phyloP scores from a whole-genome alignment of 2,797 vertebrate genomes.

The Sarcophilus harrisii region DNA sequence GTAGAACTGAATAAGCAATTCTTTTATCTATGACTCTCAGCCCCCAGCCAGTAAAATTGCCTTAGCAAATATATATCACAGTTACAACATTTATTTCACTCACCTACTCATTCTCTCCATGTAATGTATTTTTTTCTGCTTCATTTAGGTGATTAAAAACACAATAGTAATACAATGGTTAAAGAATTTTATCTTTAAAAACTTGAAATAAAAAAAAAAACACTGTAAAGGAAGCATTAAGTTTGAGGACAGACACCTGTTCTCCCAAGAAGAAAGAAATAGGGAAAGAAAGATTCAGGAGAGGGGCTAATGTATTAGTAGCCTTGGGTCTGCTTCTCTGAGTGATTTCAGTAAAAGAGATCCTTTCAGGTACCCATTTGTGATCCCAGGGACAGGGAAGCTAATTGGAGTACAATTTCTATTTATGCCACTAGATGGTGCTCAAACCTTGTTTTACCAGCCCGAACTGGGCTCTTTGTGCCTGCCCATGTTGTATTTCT shows the following conservation, averaged over 20 bases:
- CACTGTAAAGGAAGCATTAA: background rate
- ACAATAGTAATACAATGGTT: background rate
- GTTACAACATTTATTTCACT: background rate
- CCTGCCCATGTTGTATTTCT: background rate
- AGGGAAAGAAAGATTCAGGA: background rate
- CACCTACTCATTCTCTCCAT: background rate
- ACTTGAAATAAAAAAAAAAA: background rate
- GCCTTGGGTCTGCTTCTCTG: background rate
- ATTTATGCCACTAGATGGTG: background rate
- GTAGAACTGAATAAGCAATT: background rate
- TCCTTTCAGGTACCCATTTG: background rate
- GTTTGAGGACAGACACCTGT: background rate
- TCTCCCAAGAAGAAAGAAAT: background rate
- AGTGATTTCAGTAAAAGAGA: background rate
- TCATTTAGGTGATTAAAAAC: background rate
- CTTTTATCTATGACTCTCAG: background rate
- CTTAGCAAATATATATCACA: background rate
- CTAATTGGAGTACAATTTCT: background rate
- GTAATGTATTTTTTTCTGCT: background rate
- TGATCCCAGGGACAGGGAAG: background rate
- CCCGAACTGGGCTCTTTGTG: background rate
- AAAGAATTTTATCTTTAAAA: background rate
- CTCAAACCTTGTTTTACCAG: background rate
- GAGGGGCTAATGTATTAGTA: background rate
- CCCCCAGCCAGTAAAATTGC: background rate